A percentile compares a stretch with the other conserved stretches of the same genome.
These are phyloP conservation scores for Chirona hameri DNA, from an alignment of 2,888 invertebrate species.

Conservation along the genomic window DNA sequence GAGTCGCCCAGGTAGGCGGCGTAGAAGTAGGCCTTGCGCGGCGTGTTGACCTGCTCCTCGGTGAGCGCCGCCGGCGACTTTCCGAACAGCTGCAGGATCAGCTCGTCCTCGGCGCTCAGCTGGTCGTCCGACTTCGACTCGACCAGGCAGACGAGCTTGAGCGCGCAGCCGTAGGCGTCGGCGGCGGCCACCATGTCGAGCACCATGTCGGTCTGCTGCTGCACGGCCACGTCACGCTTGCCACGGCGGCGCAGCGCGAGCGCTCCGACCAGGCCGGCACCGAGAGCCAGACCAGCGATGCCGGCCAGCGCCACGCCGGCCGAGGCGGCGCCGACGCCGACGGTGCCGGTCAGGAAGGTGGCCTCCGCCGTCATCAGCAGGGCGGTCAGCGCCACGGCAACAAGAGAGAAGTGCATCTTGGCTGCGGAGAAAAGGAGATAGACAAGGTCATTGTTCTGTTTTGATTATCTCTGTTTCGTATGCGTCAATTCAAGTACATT, in stretches of 20 bases:
- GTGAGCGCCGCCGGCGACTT: not conserved
- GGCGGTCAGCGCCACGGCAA: not conserved
- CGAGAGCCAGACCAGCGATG: not conserved
- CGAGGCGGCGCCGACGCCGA: not conserved
- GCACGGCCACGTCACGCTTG: not conserved
- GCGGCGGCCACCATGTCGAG: conserved; percentile 28
- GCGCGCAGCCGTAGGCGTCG: conserved; percentile 28
- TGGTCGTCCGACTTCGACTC: conserved; percentile 6
- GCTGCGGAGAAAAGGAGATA: not conserved
- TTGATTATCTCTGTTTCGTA: no score
- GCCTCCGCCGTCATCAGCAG: not conserved
- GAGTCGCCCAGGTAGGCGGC: conserved; percentile 25
- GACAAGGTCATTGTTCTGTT: no score
- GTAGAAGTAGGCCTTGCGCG: conserved; percentile 25
- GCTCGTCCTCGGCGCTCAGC: conserved; percentile 24
- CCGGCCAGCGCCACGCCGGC: conserved; percentile 1
- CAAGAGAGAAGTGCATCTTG: conserved; percentile 13
- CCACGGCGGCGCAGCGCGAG: conserved; percentile 2
- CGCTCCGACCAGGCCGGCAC: conserved; percentile 22
- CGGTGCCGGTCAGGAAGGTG: conserved; percentile 24
- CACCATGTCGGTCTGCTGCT: conserved; percentile 12
- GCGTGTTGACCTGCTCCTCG: not conserved
- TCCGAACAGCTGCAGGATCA: conserved; percentile 28
- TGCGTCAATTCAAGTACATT: no score
- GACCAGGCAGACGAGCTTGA: conserved; percentile 25